These are phyloP conservation scores for Emydocephalus ijimae DNA, from an alignment of 2,113 vertebrate species.

Conservation along the genomic window DNA sequence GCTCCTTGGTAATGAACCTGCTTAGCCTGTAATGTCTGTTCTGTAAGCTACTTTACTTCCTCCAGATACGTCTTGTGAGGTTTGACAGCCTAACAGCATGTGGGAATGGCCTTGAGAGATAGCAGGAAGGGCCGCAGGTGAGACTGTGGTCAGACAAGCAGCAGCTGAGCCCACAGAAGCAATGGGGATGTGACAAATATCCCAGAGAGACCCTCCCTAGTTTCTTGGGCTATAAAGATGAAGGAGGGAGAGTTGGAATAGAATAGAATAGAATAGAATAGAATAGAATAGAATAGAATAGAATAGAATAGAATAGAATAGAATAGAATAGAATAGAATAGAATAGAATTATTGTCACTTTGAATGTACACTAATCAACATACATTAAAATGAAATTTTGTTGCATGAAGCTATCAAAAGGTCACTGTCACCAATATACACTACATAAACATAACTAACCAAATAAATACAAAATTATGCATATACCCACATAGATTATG, in stretches of 20 bases:
- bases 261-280: too few species aligned
- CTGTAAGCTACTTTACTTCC: slow-evolving; percentile 12
- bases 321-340: too few species aligned
- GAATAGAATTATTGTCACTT: too few species aligned
- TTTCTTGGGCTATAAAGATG: neutral
- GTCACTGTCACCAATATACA: too few species aligned
- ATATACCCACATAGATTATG: too few species aligned
- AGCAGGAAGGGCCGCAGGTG: neutral
- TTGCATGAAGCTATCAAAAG: too few species aligned
- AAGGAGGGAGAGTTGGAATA: neutral
- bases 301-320: too few species aligned
- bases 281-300: too few species aligned
- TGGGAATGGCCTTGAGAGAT: neutral
- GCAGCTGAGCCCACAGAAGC: neutral
- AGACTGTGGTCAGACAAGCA: neutral
- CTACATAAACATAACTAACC: too few species aligned
- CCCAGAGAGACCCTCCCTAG: neutral
- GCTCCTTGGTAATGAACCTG: slow-evolving; percentile 15
- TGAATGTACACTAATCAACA: too few species aligned
- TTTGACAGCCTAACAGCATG: neutral
- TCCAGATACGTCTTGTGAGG: neutral
- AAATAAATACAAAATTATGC: too few species aligned
- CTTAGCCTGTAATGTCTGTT: slow-evolving; percentile 4
- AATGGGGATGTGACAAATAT: neutral
- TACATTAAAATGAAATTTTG: too few species aligned